Evolutionary conservation across 2,797 vertebrate genomes (phyloP), one percentile per base, ranked within the genome.

Genomic region (Diceros bicornis): DNA sequence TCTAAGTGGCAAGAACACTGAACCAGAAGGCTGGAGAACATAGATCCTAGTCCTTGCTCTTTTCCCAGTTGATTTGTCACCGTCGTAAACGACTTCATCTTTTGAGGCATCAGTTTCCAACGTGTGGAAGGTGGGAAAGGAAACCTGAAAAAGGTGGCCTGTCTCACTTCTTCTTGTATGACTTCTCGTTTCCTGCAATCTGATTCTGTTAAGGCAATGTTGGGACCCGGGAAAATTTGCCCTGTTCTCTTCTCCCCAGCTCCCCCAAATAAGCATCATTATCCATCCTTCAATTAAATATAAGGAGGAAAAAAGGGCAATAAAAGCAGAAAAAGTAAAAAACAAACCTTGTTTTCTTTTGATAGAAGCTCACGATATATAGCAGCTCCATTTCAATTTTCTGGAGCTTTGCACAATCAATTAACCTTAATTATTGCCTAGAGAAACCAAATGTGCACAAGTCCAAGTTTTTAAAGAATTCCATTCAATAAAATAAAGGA

Each of bases 401-500:
- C 50, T 88, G n/a, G 21, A 75, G 81, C 18, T 95, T 92, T 94
- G 86, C 20, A 94, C 9, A 61, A 62, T 68, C n/a, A 12, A 77
- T 92, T 78, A 44, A 66, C 68, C 62, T 85, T 88, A 94, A 75
- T 87, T 84, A 91, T 79, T 89, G 74, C 52, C 50, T 94, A 72
- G 25, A 79, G 83, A 91, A 84, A 66, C 32, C 41, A 91, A 90
- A 61, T 6, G 64, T 10, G 50, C 13, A 41, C 2, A 83, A 47
- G 81, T 91, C 41, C 47, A n/a, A 88, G 69, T 17, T 78, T 96
- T 94, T 50, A 94, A 96, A 94, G 74, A 91, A 93, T 91, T 44
- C 23, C 81, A 96, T 96, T 98, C 89, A 95, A 96, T 98, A 94
- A 94, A 96, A 94, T 84, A 89, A 96, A 96, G 52, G 66, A 96